Base-by-base conservation (phyloP, 2,113 vertebrate genomes). In the Xyliphius kryptos region DNA sequence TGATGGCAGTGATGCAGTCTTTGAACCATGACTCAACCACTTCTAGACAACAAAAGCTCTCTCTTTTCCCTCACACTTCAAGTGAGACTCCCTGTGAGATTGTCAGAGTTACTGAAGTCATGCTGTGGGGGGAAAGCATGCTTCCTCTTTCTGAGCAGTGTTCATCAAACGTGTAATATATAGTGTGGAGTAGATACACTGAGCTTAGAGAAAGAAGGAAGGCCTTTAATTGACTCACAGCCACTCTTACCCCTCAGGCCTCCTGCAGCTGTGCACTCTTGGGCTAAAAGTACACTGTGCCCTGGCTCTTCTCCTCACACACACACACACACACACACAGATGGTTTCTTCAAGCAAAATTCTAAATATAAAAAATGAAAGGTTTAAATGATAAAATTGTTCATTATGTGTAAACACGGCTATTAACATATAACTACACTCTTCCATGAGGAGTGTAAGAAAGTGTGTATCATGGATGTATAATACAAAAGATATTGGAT, bases 221-320 rank as follows among this genome's bases (percentile, higher is more conserved):
- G n/a, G n/a, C n/a, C 85, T 86, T 85, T 86, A 86, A 88, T 83
- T 83, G 82, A 82, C 79, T 84, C 77, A 80, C 79, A 84, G 78
- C 50, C 57, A 68, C 73, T 74, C 71, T 66, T n/a, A n/a, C 56
- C 80, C 79, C 81, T 69, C 59, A 56, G 62, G 83, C 80, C 80
- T 85, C 81, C 84, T 85, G 73, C 69, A 71, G 69, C 54, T 63
- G 70, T 72, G 77, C 80, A 80, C 9, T 59, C n/a, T n/a, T 59
- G 41, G 74, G 77, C 50, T 81, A 74, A 75, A 76, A 76, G 74
- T 82, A 82, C 75, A 75, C 75, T 74, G 78, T 77, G 36, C 55
- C 47, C 49, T 46, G n/a, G n/a, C 61, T 63, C 54, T 53, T 15
- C 22, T 40, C 47, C 21, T 52, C 21, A 55, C 41, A 58, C 32